Evolutionary conservation across 2,888 invertebrate genomes (phyloP).

Genomic region (Orchesellides sinensis): DNA sequence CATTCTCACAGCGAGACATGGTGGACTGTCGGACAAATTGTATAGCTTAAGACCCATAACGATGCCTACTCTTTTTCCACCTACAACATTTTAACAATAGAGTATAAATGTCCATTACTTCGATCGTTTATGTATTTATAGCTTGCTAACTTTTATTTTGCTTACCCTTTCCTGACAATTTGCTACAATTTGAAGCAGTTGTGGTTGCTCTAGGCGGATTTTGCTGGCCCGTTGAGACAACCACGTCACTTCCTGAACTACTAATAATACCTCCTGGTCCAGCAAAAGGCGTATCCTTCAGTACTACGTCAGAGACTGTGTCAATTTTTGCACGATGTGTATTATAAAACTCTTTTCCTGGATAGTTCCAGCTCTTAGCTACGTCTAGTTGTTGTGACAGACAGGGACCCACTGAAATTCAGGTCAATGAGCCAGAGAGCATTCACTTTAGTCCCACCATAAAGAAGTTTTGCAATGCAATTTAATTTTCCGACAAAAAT

Average conservation of each 20-base stretch:
- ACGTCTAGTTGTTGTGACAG: constrained; percentile 64
- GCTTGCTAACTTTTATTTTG: not conserved
- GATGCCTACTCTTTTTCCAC: constrained; percentile 68
- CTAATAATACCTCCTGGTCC: not conserved
- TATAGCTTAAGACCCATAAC: constrained; percentile 82
- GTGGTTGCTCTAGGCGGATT: constrained; percentile 63
- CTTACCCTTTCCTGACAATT: constrained; percentile 56
- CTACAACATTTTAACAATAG: not conserved
- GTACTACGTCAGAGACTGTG: constrained; percentile 56
- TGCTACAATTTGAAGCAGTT: constrained; percentile 54
- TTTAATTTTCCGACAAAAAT: no score
- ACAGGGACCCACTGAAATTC: constrained; percentile 72
- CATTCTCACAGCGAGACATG: constrained; percentile 86
- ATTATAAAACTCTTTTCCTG: constrained; percentile 66
- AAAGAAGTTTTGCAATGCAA: no score
- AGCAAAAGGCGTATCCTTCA: constrained; percentile 36
- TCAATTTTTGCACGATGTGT: constrained; percentile 68
- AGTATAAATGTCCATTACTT: not conserved
- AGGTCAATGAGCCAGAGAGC: no score
- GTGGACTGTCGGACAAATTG: constrained; percentile 87
- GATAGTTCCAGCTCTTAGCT: constrained; percentile 54
- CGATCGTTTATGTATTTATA: constrained; percentile 3
- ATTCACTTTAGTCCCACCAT: no score
- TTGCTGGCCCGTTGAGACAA: constrained; percentile 42
- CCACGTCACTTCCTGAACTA: constrained; percentile 29